Percentiles rank a stretch among this genome's conserved stretches.
Conservation (phyloP, 2,888 invertebrate genomes). For the Ligdia adustata region DNA sequence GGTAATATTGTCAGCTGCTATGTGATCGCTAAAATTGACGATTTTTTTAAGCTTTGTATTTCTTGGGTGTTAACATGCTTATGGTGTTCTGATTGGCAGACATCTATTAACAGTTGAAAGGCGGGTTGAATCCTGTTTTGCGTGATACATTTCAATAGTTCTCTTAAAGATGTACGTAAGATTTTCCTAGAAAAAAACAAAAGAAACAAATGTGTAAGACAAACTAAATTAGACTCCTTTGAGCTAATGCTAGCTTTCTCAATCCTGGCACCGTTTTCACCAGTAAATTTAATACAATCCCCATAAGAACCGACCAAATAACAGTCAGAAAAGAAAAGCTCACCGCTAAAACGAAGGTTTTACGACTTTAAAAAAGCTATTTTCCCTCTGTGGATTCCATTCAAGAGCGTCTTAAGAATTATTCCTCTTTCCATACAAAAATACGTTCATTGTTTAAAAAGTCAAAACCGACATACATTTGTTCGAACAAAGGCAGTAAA, state of each 20-base stretch:
- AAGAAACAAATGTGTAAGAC: not conserved
- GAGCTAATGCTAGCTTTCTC: not conserved
- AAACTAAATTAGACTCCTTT: not conserved
- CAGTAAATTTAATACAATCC: slow-evolving; percentile 16
- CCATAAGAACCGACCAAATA: slow-evolving; percentile 18
- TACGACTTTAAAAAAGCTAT: slow-evolving; percentile 48
- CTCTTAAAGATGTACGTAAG: no score
- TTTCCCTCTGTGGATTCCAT: slow-evolving; percentile 51
- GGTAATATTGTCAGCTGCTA: no score
- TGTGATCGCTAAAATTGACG: no score
- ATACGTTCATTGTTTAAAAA: slow-evolving; percentile 83
- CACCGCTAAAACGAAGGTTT: slow-evolving; percentile 25
- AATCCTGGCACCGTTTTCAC: slow-evolving; percentile 4
- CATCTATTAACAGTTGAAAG: no score
- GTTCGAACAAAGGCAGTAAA: slow-evolving; percentile 83
- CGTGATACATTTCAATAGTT: no score
- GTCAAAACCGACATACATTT: slow-evolving; percentile 82
- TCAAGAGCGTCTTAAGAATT: slow-evolving; percentile 64
- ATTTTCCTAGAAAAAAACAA: not conserved
- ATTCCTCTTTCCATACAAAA: slow-evolving; percentile 69
- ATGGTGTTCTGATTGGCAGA: no score
- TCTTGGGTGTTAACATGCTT: no score
- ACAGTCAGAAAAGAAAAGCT: slow-evolving; percentile 22
- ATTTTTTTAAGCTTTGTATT: no score
- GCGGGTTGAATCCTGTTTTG: no score